phyloP scores from a whole-genome alignment of 2,888 invertebrate genomes.

The Orgyia antiqua region DNA sequence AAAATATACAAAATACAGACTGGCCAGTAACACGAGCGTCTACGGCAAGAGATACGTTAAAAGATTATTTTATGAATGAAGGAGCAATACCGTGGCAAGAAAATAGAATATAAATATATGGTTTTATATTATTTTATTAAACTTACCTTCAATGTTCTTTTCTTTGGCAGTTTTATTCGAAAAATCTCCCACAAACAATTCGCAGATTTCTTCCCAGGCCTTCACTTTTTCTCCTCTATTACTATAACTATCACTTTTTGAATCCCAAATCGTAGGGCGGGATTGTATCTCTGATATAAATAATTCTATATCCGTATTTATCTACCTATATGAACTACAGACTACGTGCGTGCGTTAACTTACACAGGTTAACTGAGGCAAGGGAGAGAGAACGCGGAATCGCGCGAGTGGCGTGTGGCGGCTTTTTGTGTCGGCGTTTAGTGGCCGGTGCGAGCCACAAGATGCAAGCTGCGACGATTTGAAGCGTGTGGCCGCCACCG shows the following conservation, averaged over 20 bases:
- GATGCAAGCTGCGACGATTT: constrained; percentile 10
- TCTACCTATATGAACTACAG: constrained; percentile 6
- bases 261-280: constrained; percentile 27
- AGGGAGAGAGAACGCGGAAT: constrained; percentile 12
- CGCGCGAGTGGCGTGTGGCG: constrained; percentile 6
- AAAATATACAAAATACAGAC: constrained; percentile 1
- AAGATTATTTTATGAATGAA: constrained; percentile 26
- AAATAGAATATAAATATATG: constrained; percentile 23
- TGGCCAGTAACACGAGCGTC: constrained; percentile 1
- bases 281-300: constrained; percentile 23
- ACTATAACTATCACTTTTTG: constrained; percentile 1
- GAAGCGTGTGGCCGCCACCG: constrained; percentile 18
- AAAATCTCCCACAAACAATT: constrained; percentile 20
- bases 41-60: constrained; percentile 1
- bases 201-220: constrained; percentile 26
- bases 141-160: constrained; percentile 26
- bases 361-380: constrained; percentile 12
- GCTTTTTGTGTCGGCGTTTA: constrained; percentile 1
- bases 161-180: constrained; percentile 20
- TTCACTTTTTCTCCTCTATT: constrained; percentile 13
- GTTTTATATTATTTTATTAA: constrained; percentile 18
- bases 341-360: constrained; percentile 19
- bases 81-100: constrained; percentile 24
- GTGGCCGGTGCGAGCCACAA: constrained; percentile 16
- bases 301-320: constrained; percentile 16